These are phyloP conservation scores for Hemicentrotus pulcherrimus DNA, from an alignment of 35 echinoderm and acorn worm genomes.

Conservation along the genomic window DNA sequence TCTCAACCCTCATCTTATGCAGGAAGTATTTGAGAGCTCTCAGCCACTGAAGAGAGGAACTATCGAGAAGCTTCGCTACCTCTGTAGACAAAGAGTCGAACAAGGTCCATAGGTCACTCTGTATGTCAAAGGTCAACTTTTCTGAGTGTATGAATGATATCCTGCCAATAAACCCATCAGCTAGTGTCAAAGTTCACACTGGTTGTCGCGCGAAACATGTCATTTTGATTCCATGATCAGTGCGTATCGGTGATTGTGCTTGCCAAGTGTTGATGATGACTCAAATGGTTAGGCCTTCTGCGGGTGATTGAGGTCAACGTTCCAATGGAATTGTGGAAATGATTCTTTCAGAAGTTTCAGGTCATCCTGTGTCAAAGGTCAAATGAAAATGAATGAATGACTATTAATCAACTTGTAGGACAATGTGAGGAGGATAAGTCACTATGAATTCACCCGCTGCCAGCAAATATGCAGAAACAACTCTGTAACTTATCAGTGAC, in stretches of 20 bases:
- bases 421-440: not conserved
- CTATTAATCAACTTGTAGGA: not conserved
- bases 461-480: no score
- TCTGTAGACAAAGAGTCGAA: constrained; percentile 40
- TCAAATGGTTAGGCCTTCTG: not conserved
- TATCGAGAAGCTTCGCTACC: constrained; percentile 61
- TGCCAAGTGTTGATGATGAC: not conserved
- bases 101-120: constrained; percentile 34
- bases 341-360: not conserved
- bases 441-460: not conserved
- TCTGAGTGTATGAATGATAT: not conserved
- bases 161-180: not conserved
- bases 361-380: not conserved
- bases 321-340: no score
- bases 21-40: constrained; percentile 59
- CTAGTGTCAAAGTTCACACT: not conserved
- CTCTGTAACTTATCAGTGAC: no score
- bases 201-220: not conserved
- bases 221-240: not conserved
- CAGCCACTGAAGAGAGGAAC: constrained; percentile 57
- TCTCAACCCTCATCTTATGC: not conserved
- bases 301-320: not conserved
- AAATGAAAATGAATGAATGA: not conserved
- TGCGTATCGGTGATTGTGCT: not conserved
- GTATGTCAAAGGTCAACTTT: not conserved